These are phyloP conservation scores for Hylia prasina DNA, from an alignment of 2,113 vertebrate genomes.

Conservation along the genomic window DNA sequence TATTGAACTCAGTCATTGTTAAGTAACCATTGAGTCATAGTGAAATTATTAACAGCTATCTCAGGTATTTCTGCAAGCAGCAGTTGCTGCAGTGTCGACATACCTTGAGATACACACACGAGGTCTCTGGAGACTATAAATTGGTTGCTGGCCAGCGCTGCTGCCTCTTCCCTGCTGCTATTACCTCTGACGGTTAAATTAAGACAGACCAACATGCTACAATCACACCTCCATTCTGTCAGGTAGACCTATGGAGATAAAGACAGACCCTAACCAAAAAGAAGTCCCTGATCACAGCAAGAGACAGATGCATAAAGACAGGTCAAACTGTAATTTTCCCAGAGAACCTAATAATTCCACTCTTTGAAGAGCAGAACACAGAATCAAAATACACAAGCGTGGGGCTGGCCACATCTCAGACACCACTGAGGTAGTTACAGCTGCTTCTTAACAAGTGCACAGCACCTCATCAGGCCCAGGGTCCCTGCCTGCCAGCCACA, in stretches of 20 bases:
- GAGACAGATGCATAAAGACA: neutral
- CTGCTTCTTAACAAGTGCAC: neutral
- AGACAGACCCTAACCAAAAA: neutral
- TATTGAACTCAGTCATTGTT: neutral
- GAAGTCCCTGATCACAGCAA: neutral
- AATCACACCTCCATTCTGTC: neutral
- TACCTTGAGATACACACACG: neutral
- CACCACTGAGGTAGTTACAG: neutral
- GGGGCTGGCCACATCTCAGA: neutral
- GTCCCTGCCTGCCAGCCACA: neutral
- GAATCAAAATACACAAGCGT: neutral
- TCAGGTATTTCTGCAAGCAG: neutral
- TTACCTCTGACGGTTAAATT: neutral
- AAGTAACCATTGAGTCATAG: neutral
- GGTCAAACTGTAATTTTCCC: neutral
- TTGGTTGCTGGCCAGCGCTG: neutral
- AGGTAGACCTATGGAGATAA: neutral
- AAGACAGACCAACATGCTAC: neutral
- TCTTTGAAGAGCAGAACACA: neutral
- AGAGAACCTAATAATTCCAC: neutral
- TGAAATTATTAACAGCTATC: neutral
- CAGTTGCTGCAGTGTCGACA: neutral
- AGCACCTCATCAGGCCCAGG: neutral
- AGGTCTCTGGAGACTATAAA: neutral
- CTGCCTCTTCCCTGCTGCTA: neutral